These are phyloP conservation scores for Trogon surrucura DNA, from an alignment of 2,113 vertebrate genomes.

Conservation along the genomic window DNA sequence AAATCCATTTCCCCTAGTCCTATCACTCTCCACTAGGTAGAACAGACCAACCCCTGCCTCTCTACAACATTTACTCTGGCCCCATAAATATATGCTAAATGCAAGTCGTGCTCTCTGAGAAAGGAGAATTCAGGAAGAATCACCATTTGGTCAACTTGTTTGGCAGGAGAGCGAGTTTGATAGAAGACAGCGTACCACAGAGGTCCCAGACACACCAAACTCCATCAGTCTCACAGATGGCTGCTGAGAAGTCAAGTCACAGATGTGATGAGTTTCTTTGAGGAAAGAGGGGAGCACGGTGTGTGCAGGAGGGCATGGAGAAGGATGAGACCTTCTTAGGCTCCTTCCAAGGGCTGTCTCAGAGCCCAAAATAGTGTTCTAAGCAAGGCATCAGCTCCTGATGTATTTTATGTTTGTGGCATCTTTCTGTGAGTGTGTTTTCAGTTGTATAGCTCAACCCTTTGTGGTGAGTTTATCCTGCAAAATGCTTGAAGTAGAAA, in stretches of 20 bases:
- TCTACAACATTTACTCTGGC: neutral
- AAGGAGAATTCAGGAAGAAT: neutral
- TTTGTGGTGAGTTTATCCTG: neutral
- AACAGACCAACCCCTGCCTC: too few relatives aligned
- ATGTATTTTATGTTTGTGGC: neutral
- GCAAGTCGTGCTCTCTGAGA: neutral
- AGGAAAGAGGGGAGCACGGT: accelerated
- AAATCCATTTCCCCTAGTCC: too few relatives aligned
- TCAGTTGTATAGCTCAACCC: neutral
- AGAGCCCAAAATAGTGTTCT: neutral
- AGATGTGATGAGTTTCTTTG: neutral
- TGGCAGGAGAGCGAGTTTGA: neutral
- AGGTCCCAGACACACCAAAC: neutral
- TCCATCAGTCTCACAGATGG: neutral
- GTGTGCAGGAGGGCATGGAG: accelerated
- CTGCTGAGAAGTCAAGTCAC: neutral
- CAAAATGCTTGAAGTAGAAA: neutral
- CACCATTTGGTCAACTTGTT: neutral
- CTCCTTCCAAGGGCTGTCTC: neutral
- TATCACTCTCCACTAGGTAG: too few relatives aligned
- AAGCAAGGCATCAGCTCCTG: neutral
- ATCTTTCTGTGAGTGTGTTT: neutral
- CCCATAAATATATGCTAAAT: neutral
- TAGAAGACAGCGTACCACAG: accelerated
- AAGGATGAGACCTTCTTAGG: neutral